Evolutionary conservation across 1,140 invertebrate genomes (phyloP).

Genomic region (Branchinecta lindahli): DNA sequence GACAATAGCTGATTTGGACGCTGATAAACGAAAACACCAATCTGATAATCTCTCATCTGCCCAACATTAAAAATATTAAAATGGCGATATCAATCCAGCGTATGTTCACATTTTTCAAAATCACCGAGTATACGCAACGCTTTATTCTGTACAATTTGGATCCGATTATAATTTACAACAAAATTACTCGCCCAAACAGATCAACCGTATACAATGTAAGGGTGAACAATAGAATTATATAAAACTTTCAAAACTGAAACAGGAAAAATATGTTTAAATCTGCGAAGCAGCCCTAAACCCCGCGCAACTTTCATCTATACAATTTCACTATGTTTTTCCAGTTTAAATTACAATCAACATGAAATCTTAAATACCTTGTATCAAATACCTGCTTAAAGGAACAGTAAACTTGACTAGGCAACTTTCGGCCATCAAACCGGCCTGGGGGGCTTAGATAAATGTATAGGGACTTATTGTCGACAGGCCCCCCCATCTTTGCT

Average conservation of each 20-base stretch:
- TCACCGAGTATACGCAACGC: conserved; percentile 3
- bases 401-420: too few species aligned
- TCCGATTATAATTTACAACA: neutral
- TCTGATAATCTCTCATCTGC: conserved; percentile 5
- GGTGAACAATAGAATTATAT: conserved; percentile 6
- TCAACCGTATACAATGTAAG: conserved; percentile 5
- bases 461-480: too few species aligned
- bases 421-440: too few species aligned
- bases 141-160: neutral
- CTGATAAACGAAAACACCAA: conserved; percentile 5
- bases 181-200: conserved; percentile 5
- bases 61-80: neutral
- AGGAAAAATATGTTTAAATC: conserved; percentile 9
- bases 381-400: too few species aligned
- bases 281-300: conserved; percentile 7
- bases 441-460: too few species aligned
- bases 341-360: conserved; percentile 6
- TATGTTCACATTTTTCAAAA: conserved; percentile 9
- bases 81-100: neutral
- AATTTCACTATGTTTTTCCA: conserved; percentile 6
- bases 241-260: conserved; percentile 2
- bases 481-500: too few species aligned
- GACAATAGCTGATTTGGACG: conserved; percentile 3
- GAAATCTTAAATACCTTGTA: neutral
- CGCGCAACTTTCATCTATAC: neutral